Conservation (phyloP, 2,888 invertebrate genomes). For the Saturnia japonica region DNA sequence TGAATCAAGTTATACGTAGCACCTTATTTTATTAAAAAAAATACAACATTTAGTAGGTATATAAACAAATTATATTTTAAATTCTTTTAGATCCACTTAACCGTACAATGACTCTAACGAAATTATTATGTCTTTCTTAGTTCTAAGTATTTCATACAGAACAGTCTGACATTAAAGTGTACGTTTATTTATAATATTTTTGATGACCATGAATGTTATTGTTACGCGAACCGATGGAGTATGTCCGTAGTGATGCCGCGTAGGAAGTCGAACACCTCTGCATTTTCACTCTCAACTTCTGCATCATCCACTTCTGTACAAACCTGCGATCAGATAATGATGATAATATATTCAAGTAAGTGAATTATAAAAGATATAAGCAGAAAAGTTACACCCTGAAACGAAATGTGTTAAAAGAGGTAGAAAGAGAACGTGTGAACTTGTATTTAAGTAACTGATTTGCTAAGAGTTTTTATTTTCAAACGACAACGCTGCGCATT, state of each 20-base stretch:
- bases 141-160: background rate
- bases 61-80: slow-evolving; percentile 27
- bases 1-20: slow-evolving; percentile 27
- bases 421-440: background rate
- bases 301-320: slow-evolving; percentile 40
- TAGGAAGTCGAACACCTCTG: slow-evolving; percentile 68
- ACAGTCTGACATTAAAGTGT: slow-evolving; percentile 10
- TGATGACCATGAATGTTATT: slow-evolving; percentile 21
- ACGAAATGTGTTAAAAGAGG: background rate
- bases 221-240: slow-evolving; percentile 65
- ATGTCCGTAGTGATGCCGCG: slow-evolving; percentile 72
- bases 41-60: slow-evolving; percentile 16
- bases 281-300: slow-evolving; percentile 52
- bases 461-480: background rate
- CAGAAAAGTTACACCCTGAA: background rate
- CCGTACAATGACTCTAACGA: slow-evolving; percentile 1
- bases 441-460: background rate
- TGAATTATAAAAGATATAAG: background rate
- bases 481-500: background rate
- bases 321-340: slow-evolving; percentile 41
- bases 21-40: slow-evolving; percentile 30
- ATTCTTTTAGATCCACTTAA: slow-evolving; percentile 19
- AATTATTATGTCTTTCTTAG: slow-evolving; percentile 15
- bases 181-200: background rate
- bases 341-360: background rate